Conservation (phyloP, 2,888 invertebrate species). For the Leptarthrus brevirostris region DNA sequence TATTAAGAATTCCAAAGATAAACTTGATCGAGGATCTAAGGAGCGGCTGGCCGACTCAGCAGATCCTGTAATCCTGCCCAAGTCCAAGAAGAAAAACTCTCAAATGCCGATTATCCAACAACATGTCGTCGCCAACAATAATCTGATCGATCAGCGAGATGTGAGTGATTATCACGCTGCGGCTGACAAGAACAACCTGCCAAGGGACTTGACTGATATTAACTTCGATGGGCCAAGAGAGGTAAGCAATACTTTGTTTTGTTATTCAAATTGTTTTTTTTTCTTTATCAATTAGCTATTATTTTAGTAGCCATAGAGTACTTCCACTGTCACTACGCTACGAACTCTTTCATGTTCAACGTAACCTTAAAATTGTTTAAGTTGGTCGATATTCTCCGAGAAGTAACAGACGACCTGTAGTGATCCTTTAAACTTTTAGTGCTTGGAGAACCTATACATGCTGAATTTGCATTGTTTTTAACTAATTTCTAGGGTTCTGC, state of each 20-base stretch:
- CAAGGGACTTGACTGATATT: constrained; percentile 49
- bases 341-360: no score
- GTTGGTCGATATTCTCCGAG: no score
- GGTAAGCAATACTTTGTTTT: constrained; percentile 49
- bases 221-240: constrained; percentile 54
- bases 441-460: no score
- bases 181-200: constrained; percentile 43
- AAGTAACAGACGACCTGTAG: no score
- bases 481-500: no score
- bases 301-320: background rate
- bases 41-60: constrained; percentile 42
- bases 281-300: background rate
- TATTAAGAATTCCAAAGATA: constrained; percentile 56
- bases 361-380: no score
- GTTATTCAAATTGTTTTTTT: constrained; percentile 8
- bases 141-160: constrained; percentile 54
- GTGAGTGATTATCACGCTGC: constrained; percentile 31
- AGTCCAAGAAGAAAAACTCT: constrained; percentile 61
- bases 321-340: no score
- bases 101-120: constrained; percentile 60
- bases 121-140: constrained; percentile 55
- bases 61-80: constrained; percentile 53
- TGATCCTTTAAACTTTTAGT: no score
- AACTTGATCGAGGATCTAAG: constrained; percentile 50
- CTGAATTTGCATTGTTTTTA: no score